Base-by-base conservation (phyloP, 2,113 vertebrate genomes). In the Ploceus nigricollis region DNA sequence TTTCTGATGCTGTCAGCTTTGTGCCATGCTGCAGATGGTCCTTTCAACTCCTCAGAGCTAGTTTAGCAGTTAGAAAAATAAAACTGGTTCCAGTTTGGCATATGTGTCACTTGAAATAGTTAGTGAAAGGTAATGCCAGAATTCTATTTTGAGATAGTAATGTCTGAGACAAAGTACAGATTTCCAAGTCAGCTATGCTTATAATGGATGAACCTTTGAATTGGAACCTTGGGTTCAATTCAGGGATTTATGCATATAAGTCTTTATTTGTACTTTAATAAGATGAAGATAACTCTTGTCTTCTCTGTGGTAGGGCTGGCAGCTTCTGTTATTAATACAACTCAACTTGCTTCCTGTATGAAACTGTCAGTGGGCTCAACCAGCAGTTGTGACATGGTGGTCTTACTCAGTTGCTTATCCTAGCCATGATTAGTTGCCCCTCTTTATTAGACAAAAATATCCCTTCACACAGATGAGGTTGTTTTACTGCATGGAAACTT, bases 41-140 rank as follows among this genome's bases (percentile, higher is more conserved):
- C 64, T 81, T 80, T 89, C 24, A 58, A 39, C 53, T 89, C 48
- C 50, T 81, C 60, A 64, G 64, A 89, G 44, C 40, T 84, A 82
- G 44, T 81, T 82, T 60, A 93, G 48, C 68, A 71, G 56, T 83
- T 94, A 84, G 45, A 73, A 95, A 91, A 94, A 87, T 50, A 66
- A 63, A 89, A 75, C 13, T 77, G 35, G 24, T 82, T 95, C 64
- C 69, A 63, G 18, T 90, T 88, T 96, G 82, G 54, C 30, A 0
- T 11, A 2, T 51, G 21, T 73, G 31, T 89, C 50, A 33, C 19
- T 68, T 81, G 53, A 89, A 91, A 89, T 60, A 66, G 37, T 56
- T 83, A 89, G 54, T 5, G 8, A 78, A 90, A 84, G 44, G 15
- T 72, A 85, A 82, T 89, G 81, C 81, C 69, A 79, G 69, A 87